Conservation (phyloP, 2,113 vertebrate species). For the Petaurus breviceps region DNA sequence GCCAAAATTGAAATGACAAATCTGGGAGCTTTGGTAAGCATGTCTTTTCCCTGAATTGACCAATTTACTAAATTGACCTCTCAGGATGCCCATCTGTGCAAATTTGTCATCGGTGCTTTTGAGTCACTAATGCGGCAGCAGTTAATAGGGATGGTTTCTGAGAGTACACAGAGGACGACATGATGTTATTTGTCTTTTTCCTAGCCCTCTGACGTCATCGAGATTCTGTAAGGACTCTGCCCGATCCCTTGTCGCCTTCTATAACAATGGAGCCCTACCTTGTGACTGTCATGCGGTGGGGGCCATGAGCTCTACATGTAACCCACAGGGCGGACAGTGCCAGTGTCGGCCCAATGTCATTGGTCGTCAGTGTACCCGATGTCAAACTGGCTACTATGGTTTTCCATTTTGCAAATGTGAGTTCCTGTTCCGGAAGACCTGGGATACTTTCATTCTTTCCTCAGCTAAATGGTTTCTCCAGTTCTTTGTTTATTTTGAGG, state of each 20-base stretch:
- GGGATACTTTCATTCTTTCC: neutral
- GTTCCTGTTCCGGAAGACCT: constrained; percentile 35
- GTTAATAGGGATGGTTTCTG: neutral
- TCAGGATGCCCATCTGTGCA: neutral
- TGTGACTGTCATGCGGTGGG: constrained; percentile 89
- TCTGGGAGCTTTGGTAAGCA: neutral
- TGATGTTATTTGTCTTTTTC: constrained; percentile 49
- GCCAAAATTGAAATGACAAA: neutral
- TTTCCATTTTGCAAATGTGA: constrained; percentile 94
- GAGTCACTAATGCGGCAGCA: neutral
- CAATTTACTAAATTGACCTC: neutral
- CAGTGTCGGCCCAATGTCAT: constrained; percentile 87
- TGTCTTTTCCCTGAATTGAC: neutral
- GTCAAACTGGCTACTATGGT: constrained; percentile 90
- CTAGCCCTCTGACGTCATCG: constrained; percentile 85
- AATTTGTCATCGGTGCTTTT: neutral
- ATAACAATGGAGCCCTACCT: constrained; percentile 90
- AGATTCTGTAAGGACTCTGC: constrained; percentile 90
- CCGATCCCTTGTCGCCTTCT: constrained; percentile 90
- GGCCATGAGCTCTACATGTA: constrained; percentile 82
- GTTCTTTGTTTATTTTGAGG: neutral
- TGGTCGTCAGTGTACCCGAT: constrained; percentile 90
- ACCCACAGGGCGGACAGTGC: constrained; percentile 91
- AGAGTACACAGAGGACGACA: neutral
- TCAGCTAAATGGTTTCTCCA: neutral